Evolutionary conservation across 2,888 invertebrate genomes (phyloP), one percentile per base, ranked within the genome.

Genomic region (Catocala sponsa): DNA sequence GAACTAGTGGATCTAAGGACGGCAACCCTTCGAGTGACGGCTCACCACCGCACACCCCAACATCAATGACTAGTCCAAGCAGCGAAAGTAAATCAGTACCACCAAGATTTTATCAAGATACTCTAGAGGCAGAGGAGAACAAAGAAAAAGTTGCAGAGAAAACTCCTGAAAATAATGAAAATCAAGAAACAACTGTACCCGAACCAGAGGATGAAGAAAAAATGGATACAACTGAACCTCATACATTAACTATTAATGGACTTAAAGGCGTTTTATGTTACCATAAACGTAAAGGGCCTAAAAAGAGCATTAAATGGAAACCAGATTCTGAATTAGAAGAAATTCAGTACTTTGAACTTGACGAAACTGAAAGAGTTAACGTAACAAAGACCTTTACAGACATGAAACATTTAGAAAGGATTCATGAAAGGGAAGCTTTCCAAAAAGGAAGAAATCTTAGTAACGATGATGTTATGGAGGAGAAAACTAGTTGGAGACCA

Each of bases 331-430:
- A 97, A 72, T 92, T 99, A 41, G 97, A 97, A 78, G 96, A 97
- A 81, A 95, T 98, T 61, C 96, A 97, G 79, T 99, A 96, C 90
- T 99, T 99, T 89, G 99, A 99, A 88, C 92, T 99, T 74, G 99
- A 99, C 89, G 99, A 99, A 91, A 98, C 97, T 12, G 99, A 99
- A 91, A 96, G 99, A 83, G 98, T 98, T 1, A 99, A 99, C 91
- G 99, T 99, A 0, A 98, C 97, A 4, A 98, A 97, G 90, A 97
- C 96, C 41, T 99, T 99, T 90, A 97, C 96, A 42, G 98, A 98
- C 81, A 97, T 98, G 97, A 98, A 98, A 85, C 96, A 97, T 86
- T 96, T 98, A 94, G 99, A 99, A 86, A 97, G 97, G 81, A 96
- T 96, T 65, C 95, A 97, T 78, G 99, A 99, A 92, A 96, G 98